Percentiles rank a stretch among this genome's conserved stretches.
These are phyloP conservation scores for Steinernema scapterisci DNA, from an alignment of 2,888 invertebrate species.

Conservation along the genomic window DNA sequence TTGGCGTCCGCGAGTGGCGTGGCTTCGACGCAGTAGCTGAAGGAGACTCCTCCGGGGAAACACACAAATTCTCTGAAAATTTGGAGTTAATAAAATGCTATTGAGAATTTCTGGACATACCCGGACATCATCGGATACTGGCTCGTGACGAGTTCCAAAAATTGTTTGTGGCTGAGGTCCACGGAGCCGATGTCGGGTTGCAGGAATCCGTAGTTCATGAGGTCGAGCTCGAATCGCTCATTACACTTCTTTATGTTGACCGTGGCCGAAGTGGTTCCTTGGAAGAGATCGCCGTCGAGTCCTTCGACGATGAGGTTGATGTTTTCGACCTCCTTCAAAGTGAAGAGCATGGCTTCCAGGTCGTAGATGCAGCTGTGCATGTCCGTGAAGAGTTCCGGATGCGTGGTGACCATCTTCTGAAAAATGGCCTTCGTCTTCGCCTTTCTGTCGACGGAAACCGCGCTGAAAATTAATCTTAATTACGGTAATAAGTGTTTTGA, in stretches of 20 bases:
- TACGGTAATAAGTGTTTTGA: too few species aligned
- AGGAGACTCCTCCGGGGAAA: conserved; percentile 13
- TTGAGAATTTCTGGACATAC: too few species aligned
- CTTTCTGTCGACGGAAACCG: conserved; percentile 9
- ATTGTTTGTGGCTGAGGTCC: conserved; percentile 12
- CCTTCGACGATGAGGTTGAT: neutral
- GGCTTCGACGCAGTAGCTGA: neutral
- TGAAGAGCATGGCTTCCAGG: conserved; percentile 18
- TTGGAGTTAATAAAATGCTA: too few species aligned
- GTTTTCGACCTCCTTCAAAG: conserved; percentile 8
- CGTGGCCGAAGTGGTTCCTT: neutral
- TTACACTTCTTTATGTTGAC: neutral
- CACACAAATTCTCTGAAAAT: neutral
- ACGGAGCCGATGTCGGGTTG: neutral
- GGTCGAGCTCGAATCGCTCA: neutral
- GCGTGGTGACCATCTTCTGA: neutral
- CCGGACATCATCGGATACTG: conserved; percentile 18
- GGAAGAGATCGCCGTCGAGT: conserved; percentile 2
- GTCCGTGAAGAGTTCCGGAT: neutral
- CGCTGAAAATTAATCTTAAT: neutral
- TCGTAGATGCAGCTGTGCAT: neutral
- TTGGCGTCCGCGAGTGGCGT: neutral
- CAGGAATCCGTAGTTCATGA: neutral
- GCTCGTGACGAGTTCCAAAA: conserved; percentile 2
- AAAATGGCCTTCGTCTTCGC: neutral